Evolutionary conservation across 2,113 vertebrate genomes (phyloP).

Genomic region (Malurus cyaneus): DNA sequence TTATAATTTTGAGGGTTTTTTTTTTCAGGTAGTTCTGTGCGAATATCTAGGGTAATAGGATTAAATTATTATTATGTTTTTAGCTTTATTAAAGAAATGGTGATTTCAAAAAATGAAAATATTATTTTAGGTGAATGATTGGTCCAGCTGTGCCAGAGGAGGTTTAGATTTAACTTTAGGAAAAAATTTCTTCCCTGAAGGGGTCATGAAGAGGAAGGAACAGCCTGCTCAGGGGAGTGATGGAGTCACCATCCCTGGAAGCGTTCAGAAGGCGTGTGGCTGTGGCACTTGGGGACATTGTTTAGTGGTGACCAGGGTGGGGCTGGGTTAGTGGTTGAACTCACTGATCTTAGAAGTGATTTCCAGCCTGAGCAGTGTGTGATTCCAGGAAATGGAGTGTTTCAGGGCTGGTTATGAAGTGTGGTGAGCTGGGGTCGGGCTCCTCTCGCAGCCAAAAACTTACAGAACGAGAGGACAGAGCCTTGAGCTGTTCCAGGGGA

Average conservation of each 20-base stretch:
- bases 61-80: neutral
- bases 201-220: neutral
- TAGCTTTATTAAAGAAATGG: neutral
- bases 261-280: rapidly evolving
- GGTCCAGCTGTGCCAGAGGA: neutral
- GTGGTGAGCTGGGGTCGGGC: neutral
- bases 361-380: neutral
- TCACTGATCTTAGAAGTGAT: neutral
- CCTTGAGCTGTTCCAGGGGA: no score
- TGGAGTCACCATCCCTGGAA: no score
- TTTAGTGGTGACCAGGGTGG: rapidly evolving
- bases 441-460: no score
- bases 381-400: neutral
- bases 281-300: neutral
- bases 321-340: neutral
- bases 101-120: neutral
- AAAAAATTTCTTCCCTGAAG: neutral
- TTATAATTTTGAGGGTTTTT: neutral
- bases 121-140: neutral
- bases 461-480: no score
- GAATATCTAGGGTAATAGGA: neutral
- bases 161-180: neutral
- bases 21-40: neutral
- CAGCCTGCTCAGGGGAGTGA: neutral
- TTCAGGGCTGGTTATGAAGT: neutral